Evolutionary conservation across 2,797 vertebrate genomes (phyloP), one percentile per base, ranked within the genome.

Genomic region (Odontamblyopus lacepedii): DNA sequence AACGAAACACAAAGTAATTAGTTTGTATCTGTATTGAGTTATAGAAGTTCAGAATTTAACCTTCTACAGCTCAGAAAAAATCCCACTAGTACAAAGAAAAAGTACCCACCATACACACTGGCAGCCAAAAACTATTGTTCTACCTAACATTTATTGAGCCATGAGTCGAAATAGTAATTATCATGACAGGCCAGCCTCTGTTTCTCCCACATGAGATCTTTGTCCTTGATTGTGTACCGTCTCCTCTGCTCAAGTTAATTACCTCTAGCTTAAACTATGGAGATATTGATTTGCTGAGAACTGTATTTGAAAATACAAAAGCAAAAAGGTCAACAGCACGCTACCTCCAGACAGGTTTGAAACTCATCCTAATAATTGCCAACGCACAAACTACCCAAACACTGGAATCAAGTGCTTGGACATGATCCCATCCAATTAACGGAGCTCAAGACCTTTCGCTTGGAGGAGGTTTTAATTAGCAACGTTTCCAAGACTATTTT

Each of bases 401-500:
- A 55, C 35, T 70, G 67, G 60, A 70, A 69, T 79, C 27, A 71
- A 63, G 73, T 53, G 71, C 16, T 63, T 61, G 0, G 1, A 38
- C 63, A 57, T 67, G 63, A 80, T 74, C 62, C 55, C 3, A 4
- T 77, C 82, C 78, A 84, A 78, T 87, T 87, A 84, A 74, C 81
- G 3, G 69, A 61, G 69, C 68, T 73, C 50, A 51, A 67, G 79
- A 73, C 69, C 59, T 78, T 80, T 69, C 71, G 62, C 63, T 79
- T 69, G 35, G 57, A 41, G 30, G 71, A 78, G 53, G 72, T 78
- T 87, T 65, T 78, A 79, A 89, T 88, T 81, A 88, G 71, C 70
- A 78, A 61, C 73, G 72, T 74, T 70, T 78, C 61, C 18, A 5
- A 66, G 61, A 29, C 63, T 76, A 68, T 86, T 80, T 78, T 78